These are phyloP conservation scores for Agonopterix heracliana DNA, from an alignment of 2,888 invertebrate species.

Conservation along the genomic window DNA sequence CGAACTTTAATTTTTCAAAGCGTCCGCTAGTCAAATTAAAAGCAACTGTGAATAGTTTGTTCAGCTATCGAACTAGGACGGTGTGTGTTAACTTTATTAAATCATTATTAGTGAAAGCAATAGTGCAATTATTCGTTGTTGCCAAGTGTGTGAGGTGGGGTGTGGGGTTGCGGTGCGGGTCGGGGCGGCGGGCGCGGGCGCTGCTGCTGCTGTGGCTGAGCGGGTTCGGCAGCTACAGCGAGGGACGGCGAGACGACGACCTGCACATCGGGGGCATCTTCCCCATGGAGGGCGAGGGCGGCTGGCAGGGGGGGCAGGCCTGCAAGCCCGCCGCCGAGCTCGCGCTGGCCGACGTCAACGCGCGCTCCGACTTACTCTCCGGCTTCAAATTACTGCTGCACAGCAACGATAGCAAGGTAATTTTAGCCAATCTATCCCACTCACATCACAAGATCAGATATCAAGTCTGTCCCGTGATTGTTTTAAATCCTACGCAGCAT, in stretches of 20 bases:
- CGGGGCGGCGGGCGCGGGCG: constrained; percentile 29
- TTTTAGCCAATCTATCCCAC: not conserved
- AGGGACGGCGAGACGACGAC: constrained; percentile 79
- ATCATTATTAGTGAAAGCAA: constrained; percentile 62
- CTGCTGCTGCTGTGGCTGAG: constrained; percentile 52
- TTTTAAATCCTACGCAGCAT: no score
- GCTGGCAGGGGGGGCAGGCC: constrained; percentile 99
- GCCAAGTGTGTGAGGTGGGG: constrained; percentile 57
- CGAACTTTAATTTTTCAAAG: constrained; percentile 68
- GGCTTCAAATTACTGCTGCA: constrained; percentile 94
- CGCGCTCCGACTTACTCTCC: constrained; percentile 88
- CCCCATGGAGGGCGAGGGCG: constrained; percentile 96
- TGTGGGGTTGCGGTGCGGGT: constrained; percentile 29
- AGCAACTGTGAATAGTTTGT: constrained; percentile 42
- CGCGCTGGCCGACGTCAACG: constrained; percentile 97
- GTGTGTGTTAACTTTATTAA: constrained; percentile 45
- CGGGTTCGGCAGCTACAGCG: constrained; percentile 47
- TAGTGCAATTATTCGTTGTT: constrained; percentile 72
- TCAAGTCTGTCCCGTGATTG: no score
- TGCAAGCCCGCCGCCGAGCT: constrained; percentile 98
- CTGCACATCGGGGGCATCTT: constrained; percentile 98
- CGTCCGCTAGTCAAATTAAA: constrained; percentile 74
- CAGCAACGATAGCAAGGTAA: constrained; percentile 97
- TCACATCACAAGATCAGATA: not conserved
- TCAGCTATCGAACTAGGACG: constrained; percentile 66